Evolutionary conservation across 2,797 vertebrate genomes (phyloP), one percentile per base, ranked within the genome.

Genomic region (Antennarius maculatus): DNA sequence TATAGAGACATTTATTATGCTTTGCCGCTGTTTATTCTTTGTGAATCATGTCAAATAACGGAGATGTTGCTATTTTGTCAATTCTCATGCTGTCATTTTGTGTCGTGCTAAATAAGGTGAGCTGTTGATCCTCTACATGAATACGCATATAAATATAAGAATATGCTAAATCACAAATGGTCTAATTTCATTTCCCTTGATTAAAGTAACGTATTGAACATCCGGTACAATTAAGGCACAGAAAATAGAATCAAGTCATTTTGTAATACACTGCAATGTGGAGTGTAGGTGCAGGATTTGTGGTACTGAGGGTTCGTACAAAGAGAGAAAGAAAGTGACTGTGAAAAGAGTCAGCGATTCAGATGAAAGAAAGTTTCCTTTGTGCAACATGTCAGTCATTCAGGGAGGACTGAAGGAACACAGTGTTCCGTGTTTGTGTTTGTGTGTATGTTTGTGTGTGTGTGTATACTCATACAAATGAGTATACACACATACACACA

Each of bases 311-410:
- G 18, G 34, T 49, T 54, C 1, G 6, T 50, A 61, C 50, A 15
- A 29, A 47, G 56, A n/a, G 61, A 51, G 55, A 23, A 23, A 23
- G 23, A 23, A 23, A 60, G 54, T 2, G 34, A 66, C 81, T 84
- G 79, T 83, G 67, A 82, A 82, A 86, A 66, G 47, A 53, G 60
- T 71, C 54, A 13, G 62, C 41, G 59, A 66, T 54, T 61, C 71
- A 74, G 61, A 89, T 86, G 70, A 88, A 84, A 86, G 83, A 79
- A 27, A 61, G 61, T 73, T 69, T 45, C 51, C 76, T 89, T 87
- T 84, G 72, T 86, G 80, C 55, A 23, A n/a, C 47, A 63, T 62
- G 79, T 85, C 84, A 83, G 80, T 80, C 79, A 77, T 74, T 78
- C 74, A 69, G 66, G 41, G 77, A 64, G 55, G 57, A 54, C 72